A percentile compares a stretch with the other conserved stretches of the same genome.
Conservation (phyloP, 2,888 invertebrate species). For the Lamproptera curius region DNA sequence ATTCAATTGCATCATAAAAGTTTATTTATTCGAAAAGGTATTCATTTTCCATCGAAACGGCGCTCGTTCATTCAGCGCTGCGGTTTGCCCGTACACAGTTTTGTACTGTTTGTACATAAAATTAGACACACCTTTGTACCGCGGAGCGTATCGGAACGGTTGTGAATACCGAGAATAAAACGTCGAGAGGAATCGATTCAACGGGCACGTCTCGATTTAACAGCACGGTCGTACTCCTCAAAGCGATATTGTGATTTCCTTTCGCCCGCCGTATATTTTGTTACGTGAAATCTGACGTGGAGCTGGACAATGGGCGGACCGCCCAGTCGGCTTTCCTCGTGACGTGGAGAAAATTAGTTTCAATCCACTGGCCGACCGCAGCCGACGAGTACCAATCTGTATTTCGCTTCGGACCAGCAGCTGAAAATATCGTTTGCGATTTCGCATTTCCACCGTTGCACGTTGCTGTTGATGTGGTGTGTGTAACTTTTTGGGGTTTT, state of each 20-base stretch:
- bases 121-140: neutral
- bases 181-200: conserved; percentile 5
- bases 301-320: conserved; percentile 33
- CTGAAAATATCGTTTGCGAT: conserved; percentile 15
- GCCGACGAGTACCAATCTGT: conserved; percentile 49
- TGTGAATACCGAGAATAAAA: neutral
- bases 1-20: too few species aligned
- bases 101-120: too few species aligned
- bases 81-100: too few species aligned
- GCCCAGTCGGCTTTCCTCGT: conserved; percentile 38
- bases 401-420: conserved; percentile 4
- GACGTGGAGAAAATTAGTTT: conserved; percentile 70
- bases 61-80: too few species aligned
- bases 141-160: neutral
- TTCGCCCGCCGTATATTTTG: conserved; percentile 27
- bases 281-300: conserved; percentile 44
- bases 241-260: conserved; percentile 15
- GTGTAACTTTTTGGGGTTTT: neutral
- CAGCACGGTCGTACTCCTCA: conserved; percentile 16
- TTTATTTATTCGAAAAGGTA: too few species aligned
- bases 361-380: conserved; percentile 50
- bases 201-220: conserved; percentile 14
- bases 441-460: neutral
- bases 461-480: neutral
- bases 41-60: too few species aligned